Evolutionary conservation across 2,797 vertebrate genomes (phyloP), one percentile per base, ranked within the genome.

Genomic region (Aeoliscus strigatus): DNA sequence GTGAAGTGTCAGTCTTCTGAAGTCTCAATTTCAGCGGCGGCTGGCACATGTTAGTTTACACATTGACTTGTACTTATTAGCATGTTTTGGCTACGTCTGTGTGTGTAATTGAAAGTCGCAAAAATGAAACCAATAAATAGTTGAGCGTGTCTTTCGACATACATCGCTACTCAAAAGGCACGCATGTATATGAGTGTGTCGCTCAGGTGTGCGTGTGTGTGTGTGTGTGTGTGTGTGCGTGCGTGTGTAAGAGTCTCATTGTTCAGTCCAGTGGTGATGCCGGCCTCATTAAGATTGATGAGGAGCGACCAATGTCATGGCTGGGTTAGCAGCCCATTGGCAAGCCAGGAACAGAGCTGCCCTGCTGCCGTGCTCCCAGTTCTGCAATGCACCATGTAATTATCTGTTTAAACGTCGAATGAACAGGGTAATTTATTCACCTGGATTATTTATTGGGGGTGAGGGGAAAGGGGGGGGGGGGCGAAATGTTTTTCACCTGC

Each of bases 401-500:
- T 82, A 84, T 68, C 76, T 83, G 78, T 66, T 85, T 87, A 80
- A 82, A 80, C 68, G 70, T 82, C 75, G 82, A 87, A 82, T 80
- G 73, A 85, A 66, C 62, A 38, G 57, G 65, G 60, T 82, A 67
- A 85, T 86, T 85, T 83, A 87, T 87, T 85, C 79, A 78, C 73
- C 79, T 75, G 64, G 60, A 42, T 81, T 87, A 85, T 88, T 88
- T 82, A 79, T 84, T n/a, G n/a, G n/a, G n/a, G n/a, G n/a, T n/a
- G 61, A 71, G 55, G 25, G 27, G 55, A 8, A 14, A 23, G 8
- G 8, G 32, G 13, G 32, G 14, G 2, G 1, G 6, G 28, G 68
- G 44, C 55, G 26, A 74, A 77, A 73, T 67, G 63, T 76, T 82
- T 78, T 50, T 73, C 53, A 35, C 48, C 58, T 78, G 70, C 49